Base-by-base conservation (phyloP, 2,888 invertebrate species). In the Drosophila ochracea region DNA sequence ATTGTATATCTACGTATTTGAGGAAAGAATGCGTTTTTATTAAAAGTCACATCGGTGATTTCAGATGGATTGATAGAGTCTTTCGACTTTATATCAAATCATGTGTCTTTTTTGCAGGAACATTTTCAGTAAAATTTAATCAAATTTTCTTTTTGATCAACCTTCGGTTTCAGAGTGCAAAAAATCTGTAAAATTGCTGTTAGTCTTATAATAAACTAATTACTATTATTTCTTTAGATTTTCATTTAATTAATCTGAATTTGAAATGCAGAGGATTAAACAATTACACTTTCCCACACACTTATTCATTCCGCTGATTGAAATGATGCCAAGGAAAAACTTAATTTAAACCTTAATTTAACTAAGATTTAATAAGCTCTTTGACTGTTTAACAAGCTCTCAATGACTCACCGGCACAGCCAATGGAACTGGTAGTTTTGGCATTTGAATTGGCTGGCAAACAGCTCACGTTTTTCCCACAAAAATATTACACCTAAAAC, bases 401-500 rank as follows among this genome's bases (percentile, higher is more conserved):
- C 0, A 3, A 28, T 65, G 66, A 49, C 19, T 63, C 67, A 63
- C 19, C 6, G 13, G 28, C 30, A 16, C 1, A 3, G 25, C 25
- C 1, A 30, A 5, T 33, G 35, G 7, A 25, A 39, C 47, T 25
- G 11, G 5, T 31, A 16, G 19, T 41, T 72, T 72, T 72, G 57
- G 52, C 52, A 61, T 74, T 64, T 61, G 35, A 57, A 31, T 16
- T 31, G 50, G 21, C 78, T 80, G 68, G 61, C 57, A 73, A 47
- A 50, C 78, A 47, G 19, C 68, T 57, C 73, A 87, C 82, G 75
- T 63, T 62, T 58, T 68, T 61, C 25, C 43, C 52, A 57, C 67
- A 61, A 84, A 68, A 68, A 76, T 70, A 70, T 82, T 54, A 66
- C 77, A 76, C 73, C 72, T 74, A 39, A 49, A 31, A 31, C 41